Base-by-base conservation (phyloP, 2,113 vertebrate genomes). In the Stigmatopora argus region DNA sequence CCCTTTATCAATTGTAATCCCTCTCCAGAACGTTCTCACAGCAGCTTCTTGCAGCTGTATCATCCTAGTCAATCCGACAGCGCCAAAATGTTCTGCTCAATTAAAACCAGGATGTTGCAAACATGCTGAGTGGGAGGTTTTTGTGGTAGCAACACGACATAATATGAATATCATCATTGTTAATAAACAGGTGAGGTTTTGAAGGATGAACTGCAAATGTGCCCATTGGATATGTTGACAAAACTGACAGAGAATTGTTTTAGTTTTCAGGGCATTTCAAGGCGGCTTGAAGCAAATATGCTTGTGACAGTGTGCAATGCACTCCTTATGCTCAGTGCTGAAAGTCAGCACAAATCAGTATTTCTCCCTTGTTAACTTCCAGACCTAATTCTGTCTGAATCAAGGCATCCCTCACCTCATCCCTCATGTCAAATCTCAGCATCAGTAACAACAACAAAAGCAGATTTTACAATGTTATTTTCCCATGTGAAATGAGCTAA, bases 401-500 rank as follows among this genome's bases (percentile, higher is more conserved):
- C 64, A 72, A 69, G 18, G 57, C 44, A 8, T 64, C 44, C 52
- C 66, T 62, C 38, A 10, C 31, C 66, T 67, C 49, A 57, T 66
- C 60, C 60, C 58, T 66, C 18, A 58, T 72, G 57, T 77, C 79
- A 74, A 67, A 62, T 65, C 62, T 73, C 62, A 66, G 63, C 62
- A 52, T 52, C 65, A 62, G 70, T 60, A 60, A 69, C 71, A 69
- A 31, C 68, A 69, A 62, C 34, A 73, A 64, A 61, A 61, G 59
- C 67, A 70, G 26, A 61, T 48, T 55, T 51, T 34, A 64, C 59
- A 59, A 72, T 70, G 67, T 73, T 77, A 60, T 72, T 48, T 73
- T 45, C 26, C 31, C 38, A 11, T 66, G 26, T 67, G 79, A 58
- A 83, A 86, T 80, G 72, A 84, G 79, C 65, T 51, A 83, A 63